Evolutionary conservation across 2,797 vertebrate genomes (phyloP), one percentile per base, ranked within the genome.

Genomic region (Jordanella pulchra): DNA sequence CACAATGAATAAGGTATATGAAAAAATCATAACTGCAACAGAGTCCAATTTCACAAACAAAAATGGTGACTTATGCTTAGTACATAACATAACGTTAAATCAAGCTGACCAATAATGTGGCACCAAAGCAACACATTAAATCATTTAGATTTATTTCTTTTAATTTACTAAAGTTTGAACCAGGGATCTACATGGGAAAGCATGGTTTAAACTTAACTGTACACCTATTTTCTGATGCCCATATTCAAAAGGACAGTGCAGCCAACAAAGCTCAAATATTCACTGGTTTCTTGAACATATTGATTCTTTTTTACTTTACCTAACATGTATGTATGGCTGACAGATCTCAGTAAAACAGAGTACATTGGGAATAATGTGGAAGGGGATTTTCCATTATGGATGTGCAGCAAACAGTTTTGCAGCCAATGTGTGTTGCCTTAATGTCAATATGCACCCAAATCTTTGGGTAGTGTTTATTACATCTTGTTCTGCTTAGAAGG

Each of bases 1-100:
- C 56, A 45, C 28, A 66, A 27, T 23, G 73, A 71, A 74, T 18
- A 13, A 39, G n/a, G 9, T 35, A 73, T 10, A 21, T 61, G 18
- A 51, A 69, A 45, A 3, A 42, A 10, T 42, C 42, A 6, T 2
- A 1, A 39, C 23, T 28, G 28, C 9, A 56, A 13, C 50, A 60
- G 48, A 21, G 5, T 58, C 35, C 9, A 39, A 48, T 7, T 2
- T 54, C 39, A 25, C 28, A 47, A 67, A 73, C 39, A 45, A 42
- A 21, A 27, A 39, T n/a, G n/a, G n/a, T n/a, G n/a, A n/a, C n/a
- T n/a, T n/a, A n/a, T n/a, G n/a, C n/a, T n/a, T n/a, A n/a, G n/a
- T n/a, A n/a, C n/a, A n/a, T 39, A 39, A 39, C 35, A 39, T 7
- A 39, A 39, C 35, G 5, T 39, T 39, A 39, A 61, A 61, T 17